phyloP scores from a whole-genome alignment of 2,888 invertebrate species.

The Andrena chrysosceles region DNA sequence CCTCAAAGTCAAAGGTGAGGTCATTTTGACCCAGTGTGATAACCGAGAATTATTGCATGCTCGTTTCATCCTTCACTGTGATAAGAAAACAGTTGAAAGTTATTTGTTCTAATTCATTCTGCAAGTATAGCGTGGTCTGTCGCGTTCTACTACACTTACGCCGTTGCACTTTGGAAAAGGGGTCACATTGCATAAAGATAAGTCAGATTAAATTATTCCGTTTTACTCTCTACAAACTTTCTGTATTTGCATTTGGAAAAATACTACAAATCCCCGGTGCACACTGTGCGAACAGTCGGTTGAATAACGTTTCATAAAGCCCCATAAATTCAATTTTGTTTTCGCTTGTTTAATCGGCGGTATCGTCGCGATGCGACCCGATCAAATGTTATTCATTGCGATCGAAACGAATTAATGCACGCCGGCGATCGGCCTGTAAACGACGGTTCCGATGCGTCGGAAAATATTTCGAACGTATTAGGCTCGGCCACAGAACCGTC shows the following conservation, averaged over 20 bases:
- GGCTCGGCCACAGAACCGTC: not conserved
- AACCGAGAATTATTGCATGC: too few species aligned
- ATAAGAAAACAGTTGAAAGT: too few species aligned
- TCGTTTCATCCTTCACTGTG: too few species aligned
- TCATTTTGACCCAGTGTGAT: too few species aligned
- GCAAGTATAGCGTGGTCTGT: not conserved
- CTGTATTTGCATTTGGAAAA: not conserved
- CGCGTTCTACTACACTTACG: not conserved
- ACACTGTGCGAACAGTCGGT: not conserved
- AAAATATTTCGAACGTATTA: not conserved
- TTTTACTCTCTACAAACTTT: not conserved
- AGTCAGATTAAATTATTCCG: too few species aligned
- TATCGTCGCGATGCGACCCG: not conserved
- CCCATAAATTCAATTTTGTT: constrained; percentile 3
- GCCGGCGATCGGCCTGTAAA: not conserved
- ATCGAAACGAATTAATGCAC: not conserved
- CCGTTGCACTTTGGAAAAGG: not conserved
- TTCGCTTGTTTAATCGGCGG: not conserved
- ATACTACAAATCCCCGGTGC: not conserved
- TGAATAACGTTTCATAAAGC: not conserved
- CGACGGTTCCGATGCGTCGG: not conserved
- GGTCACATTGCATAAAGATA: not conserved
- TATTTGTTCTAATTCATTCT: too few species aligned
- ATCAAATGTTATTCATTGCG: constrained; percentile 16
- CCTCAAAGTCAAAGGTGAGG: too few species aligned